Evolutionary conservation across 1,140 invertebrate genomes (phyloP), one percentile per base, ranked within the genome.

Genomic region (Cardiocondyla obscurior): DNA sequence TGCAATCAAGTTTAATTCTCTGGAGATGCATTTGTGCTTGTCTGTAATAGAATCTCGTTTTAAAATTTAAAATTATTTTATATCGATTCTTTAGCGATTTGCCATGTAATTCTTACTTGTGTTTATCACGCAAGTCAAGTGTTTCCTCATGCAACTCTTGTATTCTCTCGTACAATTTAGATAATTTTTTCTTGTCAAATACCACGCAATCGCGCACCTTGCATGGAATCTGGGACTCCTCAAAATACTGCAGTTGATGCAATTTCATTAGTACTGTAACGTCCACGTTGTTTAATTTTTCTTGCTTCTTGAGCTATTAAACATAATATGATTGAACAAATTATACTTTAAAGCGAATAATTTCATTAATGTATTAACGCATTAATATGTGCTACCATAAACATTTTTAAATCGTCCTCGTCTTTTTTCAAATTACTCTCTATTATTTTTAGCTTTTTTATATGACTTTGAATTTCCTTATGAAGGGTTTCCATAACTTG

Each of bases 221-320:
- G 7, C 93, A 92, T 22, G 93, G 93, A 39, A 94, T 90, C 5
- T 93, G 87, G 8, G 95, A 94, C 2, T 94, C 88, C 46, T 89
- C 90, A 55, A 96, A 94, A 88, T 96, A 94, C 89, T 96, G 95
- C 36, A 97, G 90, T 90, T 97, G 96, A 90, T 96, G 94, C 69
- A 97, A 92, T 73, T 95, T 95, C 53, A 97, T 83, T 10, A 96
- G 92, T 0, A 96, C 94, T 14, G 95, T 95, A 3, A 96, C 93
- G 70, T 96, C 94, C 0, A 97, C 94, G 76, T 96, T 94, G 88
- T 97, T 97, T 64, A 97, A 91, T 87, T 95, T 95, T 36, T 93
- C 90, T 88, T 97, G 96, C 81, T 97, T 96, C 85, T 96, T 95
- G 53, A 95, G 92, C 96, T 97, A 83, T 60, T 88, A 85, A 46